Evolutionary conservation across 2,888 invertebrate genomes (phyloP).

Genomic region (Dynastes grantii): DNA sequence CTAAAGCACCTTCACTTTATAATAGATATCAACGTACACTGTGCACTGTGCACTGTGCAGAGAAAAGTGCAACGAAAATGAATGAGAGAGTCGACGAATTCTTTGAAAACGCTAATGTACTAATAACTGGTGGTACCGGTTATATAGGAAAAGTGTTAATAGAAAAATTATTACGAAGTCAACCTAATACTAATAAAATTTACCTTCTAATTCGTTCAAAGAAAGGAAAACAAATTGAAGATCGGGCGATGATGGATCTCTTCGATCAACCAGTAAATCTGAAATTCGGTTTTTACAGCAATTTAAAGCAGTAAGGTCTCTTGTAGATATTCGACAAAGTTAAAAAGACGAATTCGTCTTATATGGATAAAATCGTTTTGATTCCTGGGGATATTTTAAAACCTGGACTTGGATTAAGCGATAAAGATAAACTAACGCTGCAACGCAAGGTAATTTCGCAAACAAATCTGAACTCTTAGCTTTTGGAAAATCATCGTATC

Average conservation of each 20-base stretch:
- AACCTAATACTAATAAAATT: constrained; percentile 43
- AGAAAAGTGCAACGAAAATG: background rate
- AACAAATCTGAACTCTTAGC: no score
- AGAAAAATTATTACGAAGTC: constrained; percentile 52
- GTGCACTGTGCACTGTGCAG: no score
- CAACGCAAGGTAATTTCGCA: constrained; percentile 52
- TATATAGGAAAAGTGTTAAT: constrained; percentile 53
- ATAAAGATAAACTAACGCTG: constrained; percentile 27
- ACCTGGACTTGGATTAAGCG: constrained; percentile 47
- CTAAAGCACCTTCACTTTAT: no score
- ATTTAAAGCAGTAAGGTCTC: background rate
- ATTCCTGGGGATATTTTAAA: constrained; percentile 60
- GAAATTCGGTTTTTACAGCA: background rate
- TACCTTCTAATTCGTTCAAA: constrained; percentile 52
- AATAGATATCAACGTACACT: no score
- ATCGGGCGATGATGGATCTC: constrained; percentile 39
- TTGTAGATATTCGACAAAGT: constrained; percentile 50
- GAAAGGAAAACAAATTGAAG: constrained; percentile 38
- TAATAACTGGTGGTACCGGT: constrained; percentile 52
- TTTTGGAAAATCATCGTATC: no score
- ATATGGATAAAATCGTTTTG: constrained; percentile 57
- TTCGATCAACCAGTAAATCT: constrained; percentile 50
- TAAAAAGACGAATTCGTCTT: constrained; percentile 40
- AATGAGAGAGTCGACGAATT: constrained; percentile 13
- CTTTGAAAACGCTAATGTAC: constrained; percentile 48